Conservation (phyloP, 1,140 invertebrate genomes). For the Brachionus koreanus region DNA sequence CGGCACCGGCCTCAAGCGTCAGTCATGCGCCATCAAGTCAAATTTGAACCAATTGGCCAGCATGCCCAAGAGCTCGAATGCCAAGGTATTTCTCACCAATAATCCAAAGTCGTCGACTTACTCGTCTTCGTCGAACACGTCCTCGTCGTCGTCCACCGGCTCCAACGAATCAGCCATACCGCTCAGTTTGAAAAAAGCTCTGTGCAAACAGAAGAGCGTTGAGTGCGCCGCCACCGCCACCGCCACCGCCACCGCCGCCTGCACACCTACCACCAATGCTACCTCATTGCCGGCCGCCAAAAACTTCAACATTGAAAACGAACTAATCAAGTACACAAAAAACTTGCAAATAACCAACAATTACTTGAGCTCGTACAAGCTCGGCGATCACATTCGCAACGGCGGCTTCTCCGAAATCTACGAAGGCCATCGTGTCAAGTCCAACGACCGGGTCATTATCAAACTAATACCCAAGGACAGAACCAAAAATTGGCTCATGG, state of each 20-base stretch:
- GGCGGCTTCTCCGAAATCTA: constrained; percentile 44
- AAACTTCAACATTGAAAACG: constrained; percentile 42
- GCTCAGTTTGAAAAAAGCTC: neutral
- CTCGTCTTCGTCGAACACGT: constrained; percentile 22
- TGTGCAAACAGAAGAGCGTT: neutral
- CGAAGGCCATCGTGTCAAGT: neutral
- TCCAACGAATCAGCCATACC: neutral
- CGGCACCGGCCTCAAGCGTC: neutral
- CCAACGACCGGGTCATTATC: neutral
- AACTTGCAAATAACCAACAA: neutral
- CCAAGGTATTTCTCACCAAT: neutral
- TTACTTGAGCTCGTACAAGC: neutral
- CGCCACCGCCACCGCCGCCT: neutral
- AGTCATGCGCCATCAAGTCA: neutral
- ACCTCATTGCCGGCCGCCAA: neutral
- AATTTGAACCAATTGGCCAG: neutral
- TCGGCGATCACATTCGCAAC: constrained; percentile 28
- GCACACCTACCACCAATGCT: neutral
- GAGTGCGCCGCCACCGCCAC: neutral
- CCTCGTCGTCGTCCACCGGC: constrained; percentile 2
- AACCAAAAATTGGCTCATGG: constrained; percentile 45
- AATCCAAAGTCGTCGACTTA: constrained; percentile 1
- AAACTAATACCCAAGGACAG: constrained; percentile 43
- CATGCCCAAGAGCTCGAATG: neutral
- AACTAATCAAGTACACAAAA: constrained; percentile 39